These are phyloP conservation scores for Callorhinus ursinus DNA, from an alignment of 2,113 vertebrate species.

Conservation along the genomic window DNA sequence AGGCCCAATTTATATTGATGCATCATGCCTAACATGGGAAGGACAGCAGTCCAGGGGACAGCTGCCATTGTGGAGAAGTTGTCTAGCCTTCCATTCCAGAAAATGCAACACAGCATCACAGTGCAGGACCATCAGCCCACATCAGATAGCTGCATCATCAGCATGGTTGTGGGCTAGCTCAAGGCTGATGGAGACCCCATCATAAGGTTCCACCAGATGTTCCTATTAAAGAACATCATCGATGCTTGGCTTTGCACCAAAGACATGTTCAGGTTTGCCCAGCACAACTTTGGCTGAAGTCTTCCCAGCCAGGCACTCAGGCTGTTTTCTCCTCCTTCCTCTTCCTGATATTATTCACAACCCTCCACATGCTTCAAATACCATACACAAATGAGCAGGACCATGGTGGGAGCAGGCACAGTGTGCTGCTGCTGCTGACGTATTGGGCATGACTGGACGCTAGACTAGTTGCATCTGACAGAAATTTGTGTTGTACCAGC, in stretches of 20 bases:
- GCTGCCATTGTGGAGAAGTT: neutral
- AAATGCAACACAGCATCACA: neutral
- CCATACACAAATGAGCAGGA: neutral
- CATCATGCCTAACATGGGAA: neutral
- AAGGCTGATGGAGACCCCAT: neutral
- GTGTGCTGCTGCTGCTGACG: neutral
- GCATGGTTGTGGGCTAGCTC: neutral
- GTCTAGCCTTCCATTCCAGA: neutral
- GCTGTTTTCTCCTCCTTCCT: neutral
- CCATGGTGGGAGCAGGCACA: neutral
- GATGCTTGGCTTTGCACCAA: neutral
- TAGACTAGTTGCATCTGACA: neutral
- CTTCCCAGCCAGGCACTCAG: neutral
- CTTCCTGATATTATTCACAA: neutral
- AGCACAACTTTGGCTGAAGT: neutral
- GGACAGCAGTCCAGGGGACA: neutral
- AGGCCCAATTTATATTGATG: neutral
- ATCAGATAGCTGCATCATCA: neutral
- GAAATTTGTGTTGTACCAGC: neutral
- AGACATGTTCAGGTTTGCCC: neutral
- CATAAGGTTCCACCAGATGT: neutral
- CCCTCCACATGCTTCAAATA: neutral
- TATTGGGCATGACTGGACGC: neutral
- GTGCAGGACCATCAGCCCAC: neutral
- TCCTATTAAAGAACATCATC: neutral